Percentiles rank a stretch among this genome's conserved stretches.
Conservation (phyloP, 2,797 vertebrate genomes). For the Nannoperca australis region DNA sequence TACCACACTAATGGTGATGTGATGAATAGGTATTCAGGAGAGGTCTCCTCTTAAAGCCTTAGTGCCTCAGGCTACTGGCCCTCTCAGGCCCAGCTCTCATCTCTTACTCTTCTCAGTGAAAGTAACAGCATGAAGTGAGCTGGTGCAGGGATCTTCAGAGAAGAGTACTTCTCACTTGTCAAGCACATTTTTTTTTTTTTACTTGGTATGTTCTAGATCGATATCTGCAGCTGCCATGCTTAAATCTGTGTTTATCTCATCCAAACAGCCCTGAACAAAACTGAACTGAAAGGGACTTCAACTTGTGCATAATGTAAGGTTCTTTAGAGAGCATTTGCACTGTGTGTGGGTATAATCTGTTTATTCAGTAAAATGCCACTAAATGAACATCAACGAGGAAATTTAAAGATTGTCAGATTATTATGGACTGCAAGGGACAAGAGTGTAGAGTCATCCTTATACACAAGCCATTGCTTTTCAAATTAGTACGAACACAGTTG, state of each 20-base stretch:
- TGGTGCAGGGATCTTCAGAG: conserved; percentile 54
- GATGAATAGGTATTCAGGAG: conserved; percentile 82
- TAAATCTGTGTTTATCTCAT: conserved; percentile 62
- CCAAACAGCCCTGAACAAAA: conserved; percentile 52
- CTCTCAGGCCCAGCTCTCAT: conserved; percentile 72
- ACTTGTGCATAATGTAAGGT: background rate
- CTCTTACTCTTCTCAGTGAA: conserved; percentile 67
- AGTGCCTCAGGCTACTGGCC: conserved; percentile 68
- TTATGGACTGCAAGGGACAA: conserved; percentile 5
- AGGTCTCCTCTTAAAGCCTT: conserved; percentile 73
- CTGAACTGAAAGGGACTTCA: conserved; percentile 36
- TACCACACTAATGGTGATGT: conserved; percentile 75
- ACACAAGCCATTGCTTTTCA: conserved; percentile 23
- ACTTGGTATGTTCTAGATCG: conserved; percentile 63
- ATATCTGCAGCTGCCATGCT: conserved; percentile 57
- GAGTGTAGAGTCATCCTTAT: conserved; percentile 5
- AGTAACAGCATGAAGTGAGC: conserved; percentile 61
- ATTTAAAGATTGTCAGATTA: conserved; percentile 25
- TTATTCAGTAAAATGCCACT: conserved; percentile 6
- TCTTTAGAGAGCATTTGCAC: background rate
- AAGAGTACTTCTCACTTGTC: conserved; percentile 66
- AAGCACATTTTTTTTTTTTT: conserved; percentile 71
- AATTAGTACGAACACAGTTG: conserved; percentile 31
- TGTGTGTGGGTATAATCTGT: conserved; percentile 1
- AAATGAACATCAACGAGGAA: conserved; percentile 15